A percentile compares a stretch with the other conserved stretches of the same genome.
Conservation (phyloP, 2,888 invertebrate species). For the Polymixis lichenea region DNA sequence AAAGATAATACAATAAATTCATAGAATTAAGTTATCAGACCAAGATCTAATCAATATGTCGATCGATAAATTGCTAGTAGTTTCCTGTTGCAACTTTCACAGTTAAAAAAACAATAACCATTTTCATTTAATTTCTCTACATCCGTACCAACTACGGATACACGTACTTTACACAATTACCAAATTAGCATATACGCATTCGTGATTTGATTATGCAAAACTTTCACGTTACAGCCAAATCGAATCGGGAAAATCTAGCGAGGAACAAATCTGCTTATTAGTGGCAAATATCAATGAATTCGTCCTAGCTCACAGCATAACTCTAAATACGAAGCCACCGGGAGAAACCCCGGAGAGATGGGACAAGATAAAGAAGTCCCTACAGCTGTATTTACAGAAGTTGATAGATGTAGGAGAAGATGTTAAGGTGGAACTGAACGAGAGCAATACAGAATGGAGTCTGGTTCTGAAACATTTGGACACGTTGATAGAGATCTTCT, state of each 20-base stretch:
- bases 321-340: conserved; percentile 86
- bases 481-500: conserved; percentile 89
- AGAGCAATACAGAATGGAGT: conserved; percentile 83
- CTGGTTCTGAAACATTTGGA: conserved; percentile 85
- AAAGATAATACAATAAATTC: conserved; percentile 3
- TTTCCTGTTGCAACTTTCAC: conserved; percentile 28
- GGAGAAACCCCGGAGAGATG: conserved; percentile 88
- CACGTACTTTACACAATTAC: conserved; percentile 42
- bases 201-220: conserved; percentile 42
- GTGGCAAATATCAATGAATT: conserved; percentile 91
- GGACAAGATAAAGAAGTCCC: conserved; percentile 87
- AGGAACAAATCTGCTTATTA: conserved; percentile 87
- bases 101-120: conserved; percentile 11
- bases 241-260: conserved; percentile 77
- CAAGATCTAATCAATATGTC: conserved; percentile 34
- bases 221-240: conserved; percentile 79
- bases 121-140: conserved; percentile 29
- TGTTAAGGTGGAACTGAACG: conserved; percentile 87
- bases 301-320: conserved; percentile 89
- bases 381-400: conserved; percentile 86
- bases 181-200: conserved; percentile 42
- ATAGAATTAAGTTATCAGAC: conserved; percentile 22
- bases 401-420: conserved; percentile 88
- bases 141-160: conserved; percentile 41
- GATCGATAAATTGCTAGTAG: conserved; percentile 9